Conservation (phyloP, 2,797 vertebrate genomes). For the Eutrigla gurnardus region DNA sequence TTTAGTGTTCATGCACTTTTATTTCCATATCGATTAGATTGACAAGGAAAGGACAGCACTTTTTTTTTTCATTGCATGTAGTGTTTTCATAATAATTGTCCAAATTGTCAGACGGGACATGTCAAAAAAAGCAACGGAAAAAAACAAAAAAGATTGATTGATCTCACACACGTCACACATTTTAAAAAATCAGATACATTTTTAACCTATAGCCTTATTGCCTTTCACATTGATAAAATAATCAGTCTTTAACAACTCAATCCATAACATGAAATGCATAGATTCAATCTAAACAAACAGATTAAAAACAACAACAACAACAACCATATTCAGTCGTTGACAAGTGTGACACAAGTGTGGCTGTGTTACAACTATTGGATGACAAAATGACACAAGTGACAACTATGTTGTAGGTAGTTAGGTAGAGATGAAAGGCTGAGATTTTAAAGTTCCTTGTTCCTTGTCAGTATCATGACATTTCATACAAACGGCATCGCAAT, state of each 20-base stretch:
- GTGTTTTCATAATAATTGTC: no score
- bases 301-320: neutral
- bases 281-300: neutral
- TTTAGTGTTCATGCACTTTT: neutral
- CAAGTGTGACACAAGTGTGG: neutral
- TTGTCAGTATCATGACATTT: neutral
- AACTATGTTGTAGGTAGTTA: neutral
- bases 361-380: slow-evolving; percentile 1
- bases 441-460: neutral
- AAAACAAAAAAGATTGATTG: no score
- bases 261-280: neutral
- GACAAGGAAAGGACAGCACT: no score
- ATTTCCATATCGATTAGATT: no score
- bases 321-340: neutral
- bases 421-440: neutral
- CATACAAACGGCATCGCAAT: neutral
- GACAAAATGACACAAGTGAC: neutral
- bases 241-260: neutral
- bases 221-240: neutral
- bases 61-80: no score
- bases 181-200: neutral
- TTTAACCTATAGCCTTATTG: neutral
- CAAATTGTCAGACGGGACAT: no score
- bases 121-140: no score
- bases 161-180: neutral